Conservation (phyloP, 2,888 invertebrate genomes). For the Scaeva pyrastri region DNA sequence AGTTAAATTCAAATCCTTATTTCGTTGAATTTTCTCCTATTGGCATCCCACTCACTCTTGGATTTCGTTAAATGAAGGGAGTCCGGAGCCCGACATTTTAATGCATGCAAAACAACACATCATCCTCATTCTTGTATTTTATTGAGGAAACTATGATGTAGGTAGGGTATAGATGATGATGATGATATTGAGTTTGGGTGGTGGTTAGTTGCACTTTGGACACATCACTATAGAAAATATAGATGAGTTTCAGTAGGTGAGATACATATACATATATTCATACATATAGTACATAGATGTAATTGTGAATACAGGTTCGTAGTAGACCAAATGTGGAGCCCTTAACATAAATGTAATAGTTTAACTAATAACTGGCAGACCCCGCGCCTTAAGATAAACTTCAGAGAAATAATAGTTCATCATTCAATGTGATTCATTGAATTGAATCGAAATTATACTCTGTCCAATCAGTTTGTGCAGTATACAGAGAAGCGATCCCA, state of each 20-base stretch:
- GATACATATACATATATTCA: no score
- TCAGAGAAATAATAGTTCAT: no score
- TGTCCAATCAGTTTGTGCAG: no score
- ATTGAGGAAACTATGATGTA: slow-evolving; percentile 74
- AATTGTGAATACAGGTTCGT: slow-evolving; percentile 21
- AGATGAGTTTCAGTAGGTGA: slow-evolving; percentile 35
- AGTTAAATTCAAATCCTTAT: slow-evolving; percentile 76
- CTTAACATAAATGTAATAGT: not conserved
- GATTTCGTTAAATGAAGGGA: slow-evolving; percentile 22
- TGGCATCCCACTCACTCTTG: slow-evolving; percentile 42
- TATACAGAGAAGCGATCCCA: no score
- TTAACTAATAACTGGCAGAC: no score
- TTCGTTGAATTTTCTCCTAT: slow-evolving; percentile 69
- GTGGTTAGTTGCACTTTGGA: slow-evolving; percentile 75
- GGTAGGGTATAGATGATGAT: slow-evolving; percentile 72
- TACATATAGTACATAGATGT: slow-evolving; percentile 9
- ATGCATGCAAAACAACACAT: slow-evolving; percentile 76
- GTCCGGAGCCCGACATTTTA: slow-evolving; percentile 71
- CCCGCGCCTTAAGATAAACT: no score
- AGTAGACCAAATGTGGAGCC: not conserved
- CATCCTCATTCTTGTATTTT: slow-evolving; percentile 65
- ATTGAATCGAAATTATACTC: no score
- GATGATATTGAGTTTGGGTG: slow-evolving; percentile 74
- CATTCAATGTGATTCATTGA: no score
- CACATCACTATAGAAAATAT: slow-evolving; percentile 49